Conservation (phyloP, 2,888 invertebrate genomes). For the Nomada hirtipes region DNA sequence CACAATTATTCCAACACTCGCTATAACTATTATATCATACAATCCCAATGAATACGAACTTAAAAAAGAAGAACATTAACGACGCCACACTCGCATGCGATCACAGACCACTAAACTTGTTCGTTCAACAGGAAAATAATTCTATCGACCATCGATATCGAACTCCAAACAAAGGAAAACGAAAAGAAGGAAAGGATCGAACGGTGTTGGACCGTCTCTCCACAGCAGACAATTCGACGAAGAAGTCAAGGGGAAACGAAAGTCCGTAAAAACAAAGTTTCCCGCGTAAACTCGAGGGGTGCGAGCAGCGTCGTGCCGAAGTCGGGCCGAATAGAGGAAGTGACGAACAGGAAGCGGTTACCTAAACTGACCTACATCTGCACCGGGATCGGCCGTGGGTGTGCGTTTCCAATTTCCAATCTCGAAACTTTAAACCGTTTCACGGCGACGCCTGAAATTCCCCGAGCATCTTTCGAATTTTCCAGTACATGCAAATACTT, state of each 20-base stretch:
- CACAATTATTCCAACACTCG: too few species aligned
- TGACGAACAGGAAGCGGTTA: slow-evolving; percentile 53
- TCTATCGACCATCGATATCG: too few species aligned
- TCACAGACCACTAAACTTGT: too few species aligned
- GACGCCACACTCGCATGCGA: too few species aligned
- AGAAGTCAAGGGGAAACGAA: not conserved
- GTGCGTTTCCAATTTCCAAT: slow-evolving; percentile 65
- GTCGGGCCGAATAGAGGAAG: slow-evolving; percentile 38
- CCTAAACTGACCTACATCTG: slow-evolving; percentile 50
- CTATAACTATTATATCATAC: too few species aligned
- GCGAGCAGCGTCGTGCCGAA: slow-evolving; percentile 24
- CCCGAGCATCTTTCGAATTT: slow-evolving; percentile 49
- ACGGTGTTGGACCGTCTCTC: not conserved
- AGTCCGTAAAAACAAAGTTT: slow-evolving; percentile 20
- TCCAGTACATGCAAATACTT: slow-evolving; percentile 53
- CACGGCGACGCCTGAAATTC: slow-evolving; percentile 37
- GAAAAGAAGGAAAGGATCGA: not conserved
- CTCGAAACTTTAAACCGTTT: slow-evolving; percentile 59
- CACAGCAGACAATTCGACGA: not conserved
- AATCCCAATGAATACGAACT: too few species aligned
- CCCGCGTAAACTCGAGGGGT: slow-evolving; percentile 11
- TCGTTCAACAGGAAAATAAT: too few species aligned
- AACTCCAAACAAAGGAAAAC: too few species aligned
- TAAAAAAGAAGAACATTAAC: too few species aligned
- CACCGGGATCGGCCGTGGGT: not conserved